Base-by-base conservation (phyloP, 2,888 invertebrate species). In the Parnassius apollo region DNA sequence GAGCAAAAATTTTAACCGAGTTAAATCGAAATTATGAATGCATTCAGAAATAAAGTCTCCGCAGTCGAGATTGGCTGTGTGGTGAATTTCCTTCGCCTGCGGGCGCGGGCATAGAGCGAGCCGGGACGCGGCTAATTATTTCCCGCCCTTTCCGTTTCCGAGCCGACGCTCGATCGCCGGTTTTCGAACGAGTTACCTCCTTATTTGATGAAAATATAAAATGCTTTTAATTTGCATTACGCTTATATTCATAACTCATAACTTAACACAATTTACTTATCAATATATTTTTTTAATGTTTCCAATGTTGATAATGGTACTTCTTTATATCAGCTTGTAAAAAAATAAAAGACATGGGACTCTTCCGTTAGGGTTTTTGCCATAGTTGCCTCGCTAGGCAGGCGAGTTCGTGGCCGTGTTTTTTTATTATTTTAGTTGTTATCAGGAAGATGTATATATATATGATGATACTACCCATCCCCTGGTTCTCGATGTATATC, bases 121-220 rank as follows among this genome's bases (percentile, higher is more conserved):
- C 75, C 75, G 77, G 75, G 68, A 62, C 69, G 66, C 73, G 76
- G 85, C 86, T 88, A 88, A 89, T 89, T 89, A 89, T 87, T 88
- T 87, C 88, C 88, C 86, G 86, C 85, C 77, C 80, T 85, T 86
- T 83, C 83, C 82, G 78, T 71, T 83, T 80, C 78, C 76, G 49
- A 49, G 49, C 12, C 74, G 79, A 53, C 53, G 57, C 62, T 62
- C 68, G 65, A 66, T 66, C 65, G 65, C 57, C 65, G 61, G 63
- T 67, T 67, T 58, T 59, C 62, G 65, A 64, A 61, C 59, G 63
- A 62, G 60, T 52, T 62, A 54, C 58, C 58, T 58, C 50, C 56
- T 59, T 55, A 59, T 59, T 59, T 56, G 59, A 63, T 45, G 59
- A 55, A 59, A 59, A 56, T 59, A 56, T 59, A 18, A 58, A 58